A percentile compares a stretch with the other conserved stretches of the same genome.
Evolutionary conservation across 1,140 invertebrate genomes (phyloP).

Genomic region (Galleria mellonella): DNA sequence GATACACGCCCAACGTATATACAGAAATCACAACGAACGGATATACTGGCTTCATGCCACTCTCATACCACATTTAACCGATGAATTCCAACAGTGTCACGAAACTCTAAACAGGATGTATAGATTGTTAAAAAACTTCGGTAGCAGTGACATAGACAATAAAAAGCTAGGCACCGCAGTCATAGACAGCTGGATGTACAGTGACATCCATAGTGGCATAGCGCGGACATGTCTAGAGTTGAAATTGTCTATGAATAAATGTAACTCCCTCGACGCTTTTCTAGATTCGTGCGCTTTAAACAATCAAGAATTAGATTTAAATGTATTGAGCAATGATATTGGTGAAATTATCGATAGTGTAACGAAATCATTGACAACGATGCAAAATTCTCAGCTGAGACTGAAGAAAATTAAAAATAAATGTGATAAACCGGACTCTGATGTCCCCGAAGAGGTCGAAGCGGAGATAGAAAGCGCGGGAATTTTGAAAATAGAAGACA

Average conservation of each 20-base stretch:
- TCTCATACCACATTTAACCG: slow-evolving; percentile 34
- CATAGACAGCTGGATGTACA: slow-evolving; percentile 47
- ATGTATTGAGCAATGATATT: slow-evolving; percentile 48
- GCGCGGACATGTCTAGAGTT: slow-evolving; percentile 49
- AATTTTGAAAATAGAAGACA: slow-evolving; percentile 49
- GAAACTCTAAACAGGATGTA: slow-evolving; percentile 57
- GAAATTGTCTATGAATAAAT: slow-evolving; percentile 48
- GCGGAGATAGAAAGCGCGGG: slow-evolving; percentile 14
- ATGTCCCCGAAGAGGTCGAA: slow-evolving; percentile 19
- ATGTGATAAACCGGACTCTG: slow-evolving; percentile 5
- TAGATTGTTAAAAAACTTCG: slow-evolving; percentile 53
- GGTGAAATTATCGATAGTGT: slow-evolving; percentile 50
- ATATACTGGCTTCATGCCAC: slow-evolving; percentile 57
- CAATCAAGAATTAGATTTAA: slow-evolving; percentile 43
- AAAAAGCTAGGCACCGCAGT: slow-evolving; percentile 40
- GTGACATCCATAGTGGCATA: slow-evolving; percentile 50
- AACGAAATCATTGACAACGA: slow-evolving; percentile 38
- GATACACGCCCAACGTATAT: slow-evolving; percentile 22
- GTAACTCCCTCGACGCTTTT: slow-evolving; percentile 49
- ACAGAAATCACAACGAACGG: slow-evolving; percentile 60
- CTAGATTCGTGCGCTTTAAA: slow-evolving; percentile 54
- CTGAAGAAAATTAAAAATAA: slow-evolving; percentile 52
- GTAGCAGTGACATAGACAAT: slow-evolving; percentile 23
- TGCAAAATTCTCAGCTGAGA: slow-evolving; percentile 51
- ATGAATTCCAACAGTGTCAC: slow-evolving; percentile 44